Conservation (phyloP, 2,888 invertebrate genomes). For the Hirtodrosophila histrioides region DNA sequence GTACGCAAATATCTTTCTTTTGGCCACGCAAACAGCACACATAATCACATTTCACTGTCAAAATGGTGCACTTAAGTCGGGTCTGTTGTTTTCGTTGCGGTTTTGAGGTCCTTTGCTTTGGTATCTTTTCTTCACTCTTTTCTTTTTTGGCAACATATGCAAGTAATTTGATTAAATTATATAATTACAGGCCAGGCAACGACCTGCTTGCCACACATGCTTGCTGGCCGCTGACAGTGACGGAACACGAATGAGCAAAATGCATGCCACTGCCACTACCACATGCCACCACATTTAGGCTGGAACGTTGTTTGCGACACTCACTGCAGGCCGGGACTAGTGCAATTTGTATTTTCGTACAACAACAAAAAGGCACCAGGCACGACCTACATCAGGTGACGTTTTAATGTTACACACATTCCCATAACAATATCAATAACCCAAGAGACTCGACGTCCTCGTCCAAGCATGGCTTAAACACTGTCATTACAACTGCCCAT, state of each 20-base stretch:
- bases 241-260: slow-evolving; percentile 49
- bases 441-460: slow-evolving; percentile 32
- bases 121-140: slow-evolving; percentile 24
- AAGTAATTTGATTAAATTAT: slow-evolving; percentile 83
- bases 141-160: slow-evolving; percentile 79
- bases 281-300: slow-evolving; percentile 29
- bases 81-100: slow-evolving; percentile 40
- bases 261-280: slow-evolving; percentile 29
- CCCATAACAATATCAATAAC: slow-evolving; percentile 59
- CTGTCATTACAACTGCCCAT: slow-evolving; percentile 56
- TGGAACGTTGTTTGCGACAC: slow-evolving; percentile 70
- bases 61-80: slow-evolving; percentile 67
- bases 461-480: slow-evolving; percentile 48
- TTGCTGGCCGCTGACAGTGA: slow-evolving; percentile 48
- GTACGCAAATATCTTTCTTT: slow-evolving; percentile 77
- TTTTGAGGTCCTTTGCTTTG: slow-evolving; percentile 37
- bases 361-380: slow-evolving; percentile 86
- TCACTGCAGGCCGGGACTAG: slow-evolving; percentile 88
- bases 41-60: slow-evolving; percentile 74
- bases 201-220: slow-evolving; percentile 35
- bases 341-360: slow-evolving; percentile 86
- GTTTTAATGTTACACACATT: slow-evolving; percentile 62
- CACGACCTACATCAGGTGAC: slow-evolving; percentile 86
- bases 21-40: slow-evolving; percentile 52
- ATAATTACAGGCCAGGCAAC: slow-evolving; percentile 81